Evolutionary conservation across 2,888 invertebrate species (phyloP).

Genomic region (Parelbella ahira): DNA sequence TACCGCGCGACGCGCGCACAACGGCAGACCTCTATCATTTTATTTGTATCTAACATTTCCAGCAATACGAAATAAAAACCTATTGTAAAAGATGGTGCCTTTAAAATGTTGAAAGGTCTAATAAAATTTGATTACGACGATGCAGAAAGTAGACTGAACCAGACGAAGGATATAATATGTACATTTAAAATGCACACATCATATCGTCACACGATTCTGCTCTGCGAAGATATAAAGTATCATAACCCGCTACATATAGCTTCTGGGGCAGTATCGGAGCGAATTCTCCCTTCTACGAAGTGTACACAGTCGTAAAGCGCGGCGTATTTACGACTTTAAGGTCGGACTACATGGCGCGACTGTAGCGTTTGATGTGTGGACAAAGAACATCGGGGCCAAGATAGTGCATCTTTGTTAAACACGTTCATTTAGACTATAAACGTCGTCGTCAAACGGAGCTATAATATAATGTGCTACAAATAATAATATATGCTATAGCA

Average conservation of each 20-base stretch:
- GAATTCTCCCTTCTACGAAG: slow-evolving; percentile 5
- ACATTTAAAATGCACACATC: no score
- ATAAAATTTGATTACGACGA: no score
- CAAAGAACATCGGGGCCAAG: not conserved
- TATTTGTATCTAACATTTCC: no score
- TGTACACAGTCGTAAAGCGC: slow-evolving; percentile 6
- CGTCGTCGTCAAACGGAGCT: not conserved
- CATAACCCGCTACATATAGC: not conserved
- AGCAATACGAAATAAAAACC: no score
- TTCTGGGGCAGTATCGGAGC: slow-evolving; percentile 1
- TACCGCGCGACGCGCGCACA: no score
- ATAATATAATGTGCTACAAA: not conserved
- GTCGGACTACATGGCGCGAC: not conserved
- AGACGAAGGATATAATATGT: no score
- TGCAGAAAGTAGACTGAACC: no score
- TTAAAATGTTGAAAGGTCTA: no score
- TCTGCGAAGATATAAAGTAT: slow-evolving; percentile 1
- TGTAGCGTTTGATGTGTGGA: not conserved
- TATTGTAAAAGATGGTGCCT: no score
- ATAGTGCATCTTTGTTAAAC: not conserved
- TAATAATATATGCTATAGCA: no score
- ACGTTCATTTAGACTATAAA: not conserved
- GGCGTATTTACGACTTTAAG: slow-evolving; percentile 5
- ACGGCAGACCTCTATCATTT: no score
- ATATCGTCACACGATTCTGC: no score